Evolutionary conservation across 2,113 vertebrate genomes (phyloP).

Genomic region (Platichthys flesus): DNA sequence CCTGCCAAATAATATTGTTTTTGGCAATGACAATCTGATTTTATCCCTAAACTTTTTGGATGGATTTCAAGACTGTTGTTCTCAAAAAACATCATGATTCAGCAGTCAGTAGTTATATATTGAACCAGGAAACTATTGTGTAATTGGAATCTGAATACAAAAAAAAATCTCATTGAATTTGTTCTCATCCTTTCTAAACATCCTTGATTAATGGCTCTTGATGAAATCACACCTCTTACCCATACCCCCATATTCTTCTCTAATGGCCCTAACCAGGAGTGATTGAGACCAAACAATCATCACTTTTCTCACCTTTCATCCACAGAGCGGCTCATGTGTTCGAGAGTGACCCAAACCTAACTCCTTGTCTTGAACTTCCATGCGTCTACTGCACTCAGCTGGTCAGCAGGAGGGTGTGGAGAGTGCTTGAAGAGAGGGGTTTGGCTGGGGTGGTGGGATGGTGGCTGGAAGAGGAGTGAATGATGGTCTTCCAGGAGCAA

Average conservation of each 20-base stretch:
- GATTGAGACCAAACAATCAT: not conserved
- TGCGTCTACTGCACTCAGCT: not conserved
- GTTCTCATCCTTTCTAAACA: no score
- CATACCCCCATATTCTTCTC: not conserved
- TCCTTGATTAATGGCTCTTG: not conserved
- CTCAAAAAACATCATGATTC: no score
- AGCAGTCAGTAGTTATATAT: no score
- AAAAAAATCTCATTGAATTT: no score
- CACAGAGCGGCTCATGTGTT: not conserved
- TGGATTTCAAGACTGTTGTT: no score
- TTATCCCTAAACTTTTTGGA: no score
- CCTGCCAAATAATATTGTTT: no score
- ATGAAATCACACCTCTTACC: not conserved
- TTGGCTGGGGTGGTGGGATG: not conserved
- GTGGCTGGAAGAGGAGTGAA: slow-evolving; percentile 29
- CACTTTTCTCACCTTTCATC: not conserved
- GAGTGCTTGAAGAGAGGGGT: not conserved
- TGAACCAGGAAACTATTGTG: no score
- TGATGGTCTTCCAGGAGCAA: slow-evolving; percentile 50
- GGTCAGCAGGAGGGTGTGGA: not conserved
- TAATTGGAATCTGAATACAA: no score
- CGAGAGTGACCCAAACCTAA: not conserved
- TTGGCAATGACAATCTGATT: no score
- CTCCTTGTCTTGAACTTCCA: not conserved
- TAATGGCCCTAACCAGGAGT: not conserved